Evolutionary conservation across 2,113 vertebrate genomes (phyloP), one percentile per base, ranked within the genome.

Genomic region (Coreoperca whiteheadi): DNA sequence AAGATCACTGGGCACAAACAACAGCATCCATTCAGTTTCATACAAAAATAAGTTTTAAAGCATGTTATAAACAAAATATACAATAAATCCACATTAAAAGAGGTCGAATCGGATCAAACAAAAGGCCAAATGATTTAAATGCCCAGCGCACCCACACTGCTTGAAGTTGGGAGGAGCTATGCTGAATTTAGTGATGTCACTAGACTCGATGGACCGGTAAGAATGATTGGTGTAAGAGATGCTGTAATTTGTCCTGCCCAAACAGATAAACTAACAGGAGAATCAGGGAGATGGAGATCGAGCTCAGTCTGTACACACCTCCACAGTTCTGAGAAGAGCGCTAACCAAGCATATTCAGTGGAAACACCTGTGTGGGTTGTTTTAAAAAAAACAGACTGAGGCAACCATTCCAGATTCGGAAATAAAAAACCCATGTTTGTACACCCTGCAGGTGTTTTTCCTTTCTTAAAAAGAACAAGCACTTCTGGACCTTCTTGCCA

Each of bases 341-440:
- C 37, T 30, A 21, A 57, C 14, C 23, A 43, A 56, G 4, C 2
- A 28, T 41, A 59, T 59, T 28, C 8, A 43, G n/a, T 43, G 37
- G 4, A 73, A 43, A 28, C 53, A 57, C 34, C 53, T 72, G 51
- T 72, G 69, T 20, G 53, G 34, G 18, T 67, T n/a, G n/a, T n/a
- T n/a, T n/a, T n/a, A n/a, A n/a, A n/a, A n/a, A n/a, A n/a, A n/a
- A n/a, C n/a, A 30, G 41, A 48, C 28, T 59, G 18, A 34, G 16
- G 9, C 32, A 21, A 12, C 20, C 1, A 34, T 34, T n/a, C 11
- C 30, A 69, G 28, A 51, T 51, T 25, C 23, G 25, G 63, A n/a
- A n/a, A n/a, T 25, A 3, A 8, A 14, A 63, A 21, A 48, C 32
- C 12, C 41, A 41, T 50, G 6, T 3, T 30, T 30, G 14, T 6